These are phyloP conservation scores for Alligator mississippiensis DNA, from an alignment of 2,113 vertebrate species.

Conservation along the genomic window DNA sequence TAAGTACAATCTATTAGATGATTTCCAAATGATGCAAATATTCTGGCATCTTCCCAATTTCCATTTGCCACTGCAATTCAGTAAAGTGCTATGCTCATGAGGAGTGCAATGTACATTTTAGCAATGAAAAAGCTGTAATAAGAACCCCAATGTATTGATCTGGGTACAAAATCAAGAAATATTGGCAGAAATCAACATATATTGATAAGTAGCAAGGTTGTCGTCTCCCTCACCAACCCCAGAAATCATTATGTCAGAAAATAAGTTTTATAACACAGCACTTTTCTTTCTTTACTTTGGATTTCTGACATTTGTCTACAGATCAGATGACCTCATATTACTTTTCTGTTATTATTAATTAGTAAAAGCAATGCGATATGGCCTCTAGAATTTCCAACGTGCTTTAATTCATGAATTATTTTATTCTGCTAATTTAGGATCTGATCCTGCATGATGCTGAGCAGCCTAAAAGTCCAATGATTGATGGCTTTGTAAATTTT, in stretches of 20 bases:
- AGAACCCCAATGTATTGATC: neutral
- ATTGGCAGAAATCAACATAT: constrained; percentile 3
- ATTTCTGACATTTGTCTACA: constrained; percentile 19
- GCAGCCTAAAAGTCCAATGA: neutral
- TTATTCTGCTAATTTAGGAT: constrained; percentile 10
- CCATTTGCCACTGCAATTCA: neutral
- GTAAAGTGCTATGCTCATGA: neutral
- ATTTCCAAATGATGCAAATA: neutral
- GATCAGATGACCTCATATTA: neutral
- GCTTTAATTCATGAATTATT: constrained; percentile 46
- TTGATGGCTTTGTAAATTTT: neutral
- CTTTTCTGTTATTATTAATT: constrained; percentile 38
- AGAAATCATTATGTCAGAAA: constrained; percentile 2
- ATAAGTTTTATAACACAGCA: neutral
- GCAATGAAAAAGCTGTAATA: neutral
- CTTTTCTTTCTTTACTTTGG: constrained; percentile 23
- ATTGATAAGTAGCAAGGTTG: constrained; percentile 1
- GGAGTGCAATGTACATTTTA: neutral
- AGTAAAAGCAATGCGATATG: constrained; percentile 38
- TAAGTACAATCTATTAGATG: neutral
- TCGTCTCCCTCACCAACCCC: neutral
- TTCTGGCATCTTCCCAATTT: neutral
- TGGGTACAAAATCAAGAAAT: neutral
- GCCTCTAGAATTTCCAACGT: constrained; percentile 50
- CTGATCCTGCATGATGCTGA: neutral